Conservation (phyloP, 2,113 vertebrate genomes). For the Paralichthys olivaceus region DNA sequence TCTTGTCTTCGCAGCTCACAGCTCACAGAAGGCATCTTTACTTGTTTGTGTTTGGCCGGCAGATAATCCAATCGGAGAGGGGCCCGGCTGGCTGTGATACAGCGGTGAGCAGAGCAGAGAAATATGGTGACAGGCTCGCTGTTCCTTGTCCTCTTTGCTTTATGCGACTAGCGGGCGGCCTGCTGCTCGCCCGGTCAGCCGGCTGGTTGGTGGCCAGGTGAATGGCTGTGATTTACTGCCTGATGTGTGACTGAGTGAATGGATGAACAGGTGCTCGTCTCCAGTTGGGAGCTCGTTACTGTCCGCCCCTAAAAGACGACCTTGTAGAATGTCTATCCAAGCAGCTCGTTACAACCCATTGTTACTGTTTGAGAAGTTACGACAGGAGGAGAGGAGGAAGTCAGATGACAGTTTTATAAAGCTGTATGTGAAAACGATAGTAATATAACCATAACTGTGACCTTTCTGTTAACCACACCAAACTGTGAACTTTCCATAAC, state of each 20-base stretch:
- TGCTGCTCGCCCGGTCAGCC: slow-evolving; percentile 34
- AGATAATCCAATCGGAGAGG: slow-evolving; percentile 78
- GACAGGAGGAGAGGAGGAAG: neutral
- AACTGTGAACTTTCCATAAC: neutral
- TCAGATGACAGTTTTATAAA: neutral
- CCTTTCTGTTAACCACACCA: neutral
- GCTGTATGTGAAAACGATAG: neutral
- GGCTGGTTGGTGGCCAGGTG: slow-evolving; percentile 31
- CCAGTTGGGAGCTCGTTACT: no score
- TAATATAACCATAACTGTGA: neutral
- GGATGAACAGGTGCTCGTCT: no score
- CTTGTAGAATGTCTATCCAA: no score
- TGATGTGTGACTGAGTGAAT: neutral
- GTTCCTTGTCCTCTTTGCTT: slow-evolving; percentile 59
- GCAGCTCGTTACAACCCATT: neutral
- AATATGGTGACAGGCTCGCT: slow-evolving; percentile 64
- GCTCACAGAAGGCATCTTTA: slow-evolving; percentile 67
- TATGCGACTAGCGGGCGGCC: slow-evolving; percentile 42
- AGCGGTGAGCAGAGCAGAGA: slow-evolving; percentile 50
- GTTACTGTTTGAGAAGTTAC: neutral
- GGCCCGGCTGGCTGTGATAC: slow-evolving; percentile 53
- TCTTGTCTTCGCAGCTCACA: slow-evolving; percentile 72
- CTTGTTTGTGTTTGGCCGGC: slow-evolving; percentile 77
- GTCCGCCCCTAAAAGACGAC: no score
- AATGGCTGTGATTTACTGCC: neutral